A percentile compares a stretch with the other conserved stretches of the same genome.
Conservation (phyloP, 2,797 vertebrate genomes). For the Petrocephalus sullivani region DNA sequence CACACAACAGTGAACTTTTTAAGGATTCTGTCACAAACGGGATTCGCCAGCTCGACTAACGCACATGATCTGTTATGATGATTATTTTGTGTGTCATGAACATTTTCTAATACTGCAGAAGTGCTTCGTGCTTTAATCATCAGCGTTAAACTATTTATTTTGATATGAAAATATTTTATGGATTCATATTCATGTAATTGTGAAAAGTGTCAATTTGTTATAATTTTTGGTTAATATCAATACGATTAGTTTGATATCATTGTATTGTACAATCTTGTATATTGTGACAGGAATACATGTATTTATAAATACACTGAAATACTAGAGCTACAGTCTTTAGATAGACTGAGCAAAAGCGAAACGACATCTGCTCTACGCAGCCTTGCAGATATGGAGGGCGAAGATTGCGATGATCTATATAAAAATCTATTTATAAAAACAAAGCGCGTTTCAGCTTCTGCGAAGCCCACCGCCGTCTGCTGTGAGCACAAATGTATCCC, state of each 20-base stretch:
- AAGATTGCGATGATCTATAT: not conserved
- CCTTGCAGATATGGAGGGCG: not conserved
- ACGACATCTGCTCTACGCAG: not conserved
- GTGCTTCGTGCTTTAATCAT: not conserved
- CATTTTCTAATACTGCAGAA: not conserved
- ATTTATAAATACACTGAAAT: not conserved
- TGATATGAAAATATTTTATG: not conserved
- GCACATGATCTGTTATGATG: not conserved
- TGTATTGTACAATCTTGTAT: not conserved
- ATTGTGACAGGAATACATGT: not conserved
- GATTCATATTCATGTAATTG: not conserved
- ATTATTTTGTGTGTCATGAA: not conserved
- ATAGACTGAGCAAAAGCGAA: not conserved
- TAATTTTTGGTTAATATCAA: not conserved
- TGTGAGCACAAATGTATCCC: not conserved
- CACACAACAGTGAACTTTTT: not conserved
- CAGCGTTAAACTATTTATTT: not conserved
- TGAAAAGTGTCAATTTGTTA: not conserved
- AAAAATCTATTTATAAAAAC: not conserved
- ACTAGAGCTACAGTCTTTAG: not conserved
- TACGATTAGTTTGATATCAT: not conserved
- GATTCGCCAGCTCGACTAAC: not conserved
- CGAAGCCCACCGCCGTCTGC: not conserved
- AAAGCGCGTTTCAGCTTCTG: not conserved
- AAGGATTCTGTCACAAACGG: slow-evolving; percentile 1